A percentile compares a stretch with the other conserved stretches of the same genome.
phyloP scores from a whole-genome alignment of 2,113 vertebrate genomes.

The Gnathonemus echidnorhynchus region DNA sequence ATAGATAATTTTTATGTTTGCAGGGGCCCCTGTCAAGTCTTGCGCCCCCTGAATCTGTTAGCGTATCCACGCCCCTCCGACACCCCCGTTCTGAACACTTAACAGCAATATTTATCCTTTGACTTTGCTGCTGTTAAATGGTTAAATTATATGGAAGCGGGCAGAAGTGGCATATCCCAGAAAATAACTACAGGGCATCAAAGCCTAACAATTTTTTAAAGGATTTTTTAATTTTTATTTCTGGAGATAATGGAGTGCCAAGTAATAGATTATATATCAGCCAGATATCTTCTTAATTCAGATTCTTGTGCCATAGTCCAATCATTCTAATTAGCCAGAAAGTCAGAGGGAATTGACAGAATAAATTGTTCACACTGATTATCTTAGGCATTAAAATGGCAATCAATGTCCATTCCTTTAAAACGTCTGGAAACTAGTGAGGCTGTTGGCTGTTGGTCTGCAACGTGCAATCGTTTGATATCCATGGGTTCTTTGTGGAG shows the following conservation, averaged over 20 bases:
- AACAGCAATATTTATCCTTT: neutral
- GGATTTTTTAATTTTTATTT: neutral
- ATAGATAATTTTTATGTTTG: neutral
- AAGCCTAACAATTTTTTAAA: neutral
- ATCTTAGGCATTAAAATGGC: neutral
- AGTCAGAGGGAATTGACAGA: neutral
- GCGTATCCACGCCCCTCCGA: neutral
- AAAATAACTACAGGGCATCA: neutral
- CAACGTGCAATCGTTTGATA: neutral
- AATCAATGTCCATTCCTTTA: neutral
- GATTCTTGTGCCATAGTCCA: neutral
- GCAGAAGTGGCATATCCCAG: neutral
- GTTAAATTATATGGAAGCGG: neutral
- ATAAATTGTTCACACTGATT: constrained; percentile 30
- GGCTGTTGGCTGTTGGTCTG: neutral
- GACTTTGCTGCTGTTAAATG: neutral
- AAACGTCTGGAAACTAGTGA: neutral
- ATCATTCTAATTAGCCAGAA: neutral
- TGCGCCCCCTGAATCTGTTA: neutral
- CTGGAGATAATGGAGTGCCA: neutral
- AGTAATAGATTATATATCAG: constrained; percentile 1
- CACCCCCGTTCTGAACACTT: neutral
- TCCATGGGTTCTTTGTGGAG: neutral
- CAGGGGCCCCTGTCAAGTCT: neutral
- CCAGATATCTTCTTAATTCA: neutral